A percentile compares a stretch with the other conserved stretches of the same genome.
Evolutionary conservation across 1,140 invertebrate species (phyloP).

Genomic region (Cydia amplana): DNA sequence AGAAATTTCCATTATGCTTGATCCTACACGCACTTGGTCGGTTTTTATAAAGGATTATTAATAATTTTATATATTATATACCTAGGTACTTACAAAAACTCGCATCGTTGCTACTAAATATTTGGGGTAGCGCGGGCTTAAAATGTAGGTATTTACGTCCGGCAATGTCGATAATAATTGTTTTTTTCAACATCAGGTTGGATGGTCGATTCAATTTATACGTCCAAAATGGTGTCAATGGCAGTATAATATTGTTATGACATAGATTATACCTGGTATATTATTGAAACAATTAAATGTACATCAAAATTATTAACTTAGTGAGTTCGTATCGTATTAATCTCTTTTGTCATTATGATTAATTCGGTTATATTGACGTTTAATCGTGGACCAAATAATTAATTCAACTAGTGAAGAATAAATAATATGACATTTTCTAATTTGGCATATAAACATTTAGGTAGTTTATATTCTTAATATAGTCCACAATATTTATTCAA

Average conservation of each 20-base stretch:
- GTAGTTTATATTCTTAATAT: too few species aligned
- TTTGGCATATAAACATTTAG: too few species aligned
- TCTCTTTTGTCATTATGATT: background rate
- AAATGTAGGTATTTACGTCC: background rate
- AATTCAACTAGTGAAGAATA: too few species aligned
- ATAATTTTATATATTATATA: background rate
- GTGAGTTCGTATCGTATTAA: background rate
- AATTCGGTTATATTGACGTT: background rate
- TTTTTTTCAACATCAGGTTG: background rate
- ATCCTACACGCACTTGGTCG: too few species aligned
- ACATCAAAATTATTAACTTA: background rate
- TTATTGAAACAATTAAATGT: background rate
- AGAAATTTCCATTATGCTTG: too few species aligned
- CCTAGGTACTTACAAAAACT: background rate
- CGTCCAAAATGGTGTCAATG: background rate
- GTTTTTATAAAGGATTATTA: too few species aligned
- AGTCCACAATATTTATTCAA: too few species aligned
- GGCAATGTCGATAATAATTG: background rate
- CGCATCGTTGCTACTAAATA: background rate
- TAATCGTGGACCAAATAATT: background rate
- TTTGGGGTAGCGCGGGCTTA: background rate
- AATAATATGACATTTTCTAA: too few species aligned
- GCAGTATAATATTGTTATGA: background rate
- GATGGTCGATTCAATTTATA: background rate
- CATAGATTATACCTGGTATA: background rate